A percentile compares a stretch with the other conserved stretches of the same genome.
Conservation (phyloP, 2,888 invertebrate genomes). For the Eupithecia insigniata region DNA sequence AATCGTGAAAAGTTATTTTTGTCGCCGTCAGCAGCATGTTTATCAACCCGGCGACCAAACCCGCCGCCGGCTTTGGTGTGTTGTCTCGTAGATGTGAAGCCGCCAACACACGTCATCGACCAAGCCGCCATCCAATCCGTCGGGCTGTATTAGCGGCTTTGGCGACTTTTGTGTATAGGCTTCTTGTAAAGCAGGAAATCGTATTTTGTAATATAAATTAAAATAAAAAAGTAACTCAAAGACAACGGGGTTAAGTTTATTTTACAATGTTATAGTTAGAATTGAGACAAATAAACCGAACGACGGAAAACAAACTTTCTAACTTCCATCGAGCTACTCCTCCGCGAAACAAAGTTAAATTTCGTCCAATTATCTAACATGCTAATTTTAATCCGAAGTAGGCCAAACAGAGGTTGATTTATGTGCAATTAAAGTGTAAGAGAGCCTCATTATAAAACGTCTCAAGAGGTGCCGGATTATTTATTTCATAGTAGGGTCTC, state of each 20-base stretch:
- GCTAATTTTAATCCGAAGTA: constrained; percentile 40
- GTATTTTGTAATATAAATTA: neutral
- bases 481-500: constrained; percentile 12
- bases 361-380: constrained; percentile 35
- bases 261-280: neutral
- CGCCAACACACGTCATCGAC: too few relatives aligned
- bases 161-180: neutral
- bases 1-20: too few relatives aligned
- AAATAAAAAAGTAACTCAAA: neutral
- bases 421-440: constrained; percentile 39
- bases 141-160: neutral
- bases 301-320: constrained; percentile 24
- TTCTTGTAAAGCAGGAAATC: neutral
- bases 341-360: constrained; percentile 26
- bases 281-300: neutral
- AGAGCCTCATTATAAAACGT: constrained; percentile 37
- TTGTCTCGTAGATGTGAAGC: too few relatives aligned
- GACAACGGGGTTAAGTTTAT: neutral
- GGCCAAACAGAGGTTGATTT: constrained; percentile 37
- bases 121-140: too few relatives aligned
- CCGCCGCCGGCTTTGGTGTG: too few relatives aligned
- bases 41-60: too few relatives aligned
- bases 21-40: too few relatives aligned
- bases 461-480: constrained; percentile 27
- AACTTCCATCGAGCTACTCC: constrained; percentile 31